phyloP scores from a whole-genome alignment of 2,797 vertebrate species.

The Yasuhikotakia modesta region DNA sequence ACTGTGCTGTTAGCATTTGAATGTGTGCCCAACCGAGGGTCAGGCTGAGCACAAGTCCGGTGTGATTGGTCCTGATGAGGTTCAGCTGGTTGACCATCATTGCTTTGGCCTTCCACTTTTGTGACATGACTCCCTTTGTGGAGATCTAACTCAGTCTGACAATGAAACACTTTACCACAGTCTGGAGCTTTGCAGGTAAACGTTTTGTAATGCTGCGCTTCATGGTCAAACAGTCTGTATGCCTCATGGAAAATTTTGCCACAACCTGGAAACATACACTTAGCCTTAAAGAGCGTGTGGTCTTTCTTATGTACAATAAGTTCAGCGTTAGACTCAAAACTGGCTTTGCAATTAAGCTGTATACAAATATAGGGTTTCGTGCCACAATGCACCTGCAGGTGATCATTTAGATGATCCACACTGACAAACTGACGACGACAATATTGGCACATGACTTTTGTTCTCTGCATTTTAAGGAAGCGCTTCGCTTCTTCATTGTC shows the following conservation, averaged over 20 bases:
- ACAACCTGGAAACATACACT: conserved; percentile 96
- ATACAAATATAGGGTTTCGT: conserved; percentile 95
- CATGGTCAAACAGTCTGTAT: conserved; percentile 95
- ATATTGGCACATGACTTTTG: conserved; percentile 97
- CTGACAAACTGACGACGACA: conserved; percentile 94
- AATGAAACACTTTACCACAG: conserved; percentile 91
- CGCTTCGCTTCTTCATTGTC: conserved; percentile 91
- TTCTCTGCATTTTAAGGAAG: conserved; percentile 94
- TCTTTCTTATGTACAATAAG: conserved; percentile 89
- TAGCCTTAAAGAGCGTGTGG: conserved; percentile 88
- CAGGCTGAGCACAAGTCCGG: conserved; percentile 49
- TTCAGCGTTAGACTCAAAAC: conserved; percentile 90
- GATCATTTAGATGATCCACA: conserved; percentile 93
- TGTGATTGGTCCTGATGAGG: conserved; percentile 51
- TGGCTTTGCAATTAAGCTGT: conserved; percentile 93
- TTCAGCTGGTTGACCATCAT: conserved; percentile 34
- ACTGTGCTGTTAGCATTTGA: conserved; percentile 24
- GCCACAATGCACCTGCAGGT: conserved; percentile 96
- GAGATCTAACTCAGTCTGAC: conserved; percentile 86
- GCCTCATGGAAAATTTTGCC: conserved; percentile 91
- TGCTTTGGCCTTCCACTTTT: conserved; percentile 62
- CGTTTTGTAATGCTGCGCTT: conserved; percentile 96
- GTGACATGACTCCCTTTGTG: conserved; percentile 82
- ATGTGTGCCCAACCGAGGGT: conserved; percentile 26
- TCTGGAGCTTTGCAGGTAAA: conserved; percentile 87